phyloP scores from a whole-genome alignment of 2,888 invertebrate species.

The Metacarcinus magister region DNA sequence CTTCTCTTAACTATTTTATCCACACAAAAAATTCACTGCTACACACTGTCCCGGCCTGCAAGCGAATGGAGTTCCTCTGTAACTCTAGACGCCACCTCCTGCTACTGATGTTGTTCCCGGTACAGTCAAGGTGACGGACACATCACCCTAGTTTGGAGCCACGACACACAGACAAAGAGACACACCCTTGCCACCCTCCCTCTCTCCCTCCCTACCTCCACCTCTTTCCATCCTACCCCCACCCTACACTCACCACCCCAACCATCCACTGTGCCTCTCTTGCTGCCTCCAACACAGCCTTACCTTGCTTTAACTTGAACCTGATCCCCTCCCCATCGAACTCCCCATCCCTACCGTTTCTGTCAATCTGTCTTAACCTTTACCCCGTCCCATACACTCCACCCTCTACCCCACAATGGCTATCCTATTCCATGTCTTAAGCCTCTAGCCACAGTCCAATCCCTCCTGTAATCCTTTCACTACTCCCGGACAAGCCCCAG shows the following conservation, averaged over 20 bases:
- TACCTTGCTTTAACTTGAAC: not conserved
- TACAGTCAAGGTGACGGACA: not conserved
- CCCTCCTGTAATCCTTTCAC: not conserved
- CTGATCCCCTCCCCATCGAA: not conserved
- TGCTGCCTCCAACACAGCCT: not conserved
- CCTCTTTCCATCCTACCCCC: not conserved
- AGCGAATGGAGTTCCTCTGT: not conserved
- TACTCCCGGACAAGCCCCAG: not conserved
- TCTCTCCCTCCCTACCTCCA: not conserved
- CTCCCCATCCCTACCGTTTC: no score
- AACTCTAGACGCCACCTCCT: constrained; percentile 18
- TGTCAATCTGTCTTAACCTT: not conserved
- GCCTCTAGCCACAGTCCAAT: not conserved
- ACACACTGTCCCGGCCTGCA: not conserved
- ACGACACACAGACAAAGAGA: not conserved
- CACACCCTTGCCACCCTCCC: constrained; percentile 12
- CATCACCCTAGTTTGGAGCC: constrained; percentile 9
- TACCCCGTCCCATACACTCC: not conserved
- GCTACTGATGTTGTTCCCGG: constrained; percentile 29
- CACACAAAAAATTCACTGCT: not conserved
- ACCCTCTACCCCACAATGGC: not conserved
- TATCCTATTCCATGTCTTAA: not conserved
- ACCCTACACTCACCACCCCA: not conserved
- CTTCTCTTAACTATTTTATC: not conserved
- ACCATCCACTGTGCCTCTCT: not conserved